Percentiles rank a stretch among this genome's conserved stretches.
These are phyloP conservation scores for Eristalinus sepulchralis DNA, from an alignment of 2,888 invertebrate species.

Conservation along the genomic window DNA sequence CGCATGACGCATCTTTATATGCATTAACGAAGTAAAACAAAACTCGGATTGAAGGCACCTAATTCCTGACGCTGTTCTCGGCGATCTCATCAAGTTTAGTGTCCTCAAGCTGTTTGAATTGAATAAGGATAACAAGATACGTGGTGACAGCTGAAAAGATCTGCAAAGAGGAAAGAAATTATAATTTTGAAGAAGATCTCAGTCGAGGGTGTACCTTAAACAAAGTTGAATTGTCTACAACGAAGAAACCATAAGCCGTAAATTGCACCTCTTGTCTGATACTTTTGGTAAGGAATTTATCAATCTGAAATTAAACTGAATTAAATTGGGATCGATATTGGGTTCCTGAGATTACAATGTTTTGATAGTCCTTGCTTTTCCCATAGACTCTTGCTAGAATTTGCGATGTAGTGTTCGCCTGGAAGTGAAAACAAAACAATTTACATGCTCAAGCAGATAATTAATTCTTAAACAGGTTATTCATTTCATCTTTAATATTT, in stretches of 20 bases:
- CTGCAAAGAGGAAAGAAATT: constrained; percentile 69
- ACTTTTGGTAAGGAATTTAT: constrained; percentile 80
- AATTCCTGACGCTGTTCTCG: not conserved
- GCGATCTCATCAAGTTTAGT: constrained; percentile 75
- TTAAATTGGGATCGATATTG: not conserved
- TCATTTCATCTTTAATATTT: no score
- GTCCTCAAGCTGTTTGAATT: constrained; percentile 80
- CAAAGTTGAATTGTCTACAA: constrained; percentile 79
- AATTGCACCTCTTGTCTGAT: constrained; percentile 79
- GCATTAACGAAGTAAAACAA: not conserved
- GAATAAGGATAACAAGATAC: constrained; percentile 79
- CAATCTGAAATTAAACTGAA: constrained; percentile 74
- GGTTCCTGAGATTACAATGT: constrained; percentile 75
- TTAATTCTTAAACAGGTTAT: no score
- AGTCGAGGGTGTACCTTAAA: constrained; percentile 76
- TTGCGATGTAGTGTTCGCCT: constrained; percentile 79
- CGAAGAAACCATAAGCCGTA: constrained; percentile 80
- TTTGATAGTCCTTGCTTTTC: constrained; percentile 77
- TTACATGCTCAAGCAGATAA: no score
- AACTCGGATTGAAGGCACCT: not conserved
- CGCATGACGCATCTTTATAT: not conserved
- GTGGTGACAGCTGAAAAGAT: constrained; percentile 80
- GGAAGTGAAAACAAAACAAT: constrained; percentile 56
- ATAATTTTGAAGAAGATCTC: not conserved
- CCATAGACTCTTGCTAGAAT: constrained; percentile 78